Conservation (phyloP, 2,888 invertebrate species). For the Trachelus troglodyta region DNA sequence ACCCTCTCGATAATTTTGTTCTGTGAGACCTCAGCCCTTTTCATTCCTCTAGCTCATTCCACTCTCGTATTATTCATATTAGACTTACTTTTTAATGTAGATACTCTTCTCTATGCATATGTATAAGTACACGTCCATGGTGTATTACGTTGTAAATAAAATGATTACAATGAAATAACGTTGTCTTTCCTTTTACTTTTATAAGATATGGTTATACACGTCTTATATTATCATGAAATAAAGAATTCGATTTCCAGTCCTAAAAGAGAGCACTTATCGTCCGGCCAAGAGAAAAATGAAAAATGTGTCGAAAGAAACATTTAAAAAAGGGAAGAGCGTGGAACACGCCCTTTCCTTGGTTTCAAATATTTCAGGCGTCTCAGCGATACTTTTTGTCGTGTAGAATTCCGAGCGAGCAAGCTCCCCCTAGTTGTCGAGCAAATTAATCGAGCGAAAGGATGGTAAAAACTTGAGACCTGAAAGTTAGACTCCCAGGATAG, state of each 20-base stretch:
- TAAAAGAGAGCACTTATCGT: background rate
- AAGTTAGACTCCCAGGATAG: background rate
- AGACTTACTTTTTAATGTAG: background rate
- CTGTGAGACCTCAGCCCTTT: background rate
- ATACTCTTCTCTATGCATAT: background rate
- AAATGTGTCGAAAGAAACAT: background rate
- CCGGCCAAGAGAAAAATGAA: background rate
- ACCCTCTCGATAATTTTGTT: background rate
- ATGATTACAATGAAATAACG: background rate
- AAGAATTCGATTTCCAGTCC: background rate
- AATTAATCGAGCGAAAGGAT: conserved; percentile 10
- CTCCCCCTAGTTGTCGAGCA: background rate
- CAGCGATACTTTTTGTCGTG: background rate
- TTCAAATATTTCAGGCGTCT: background rate
- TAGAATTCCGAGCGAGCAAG: background rate
- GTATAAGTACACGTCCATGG: background rate
- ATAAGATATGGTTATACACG: background rate
- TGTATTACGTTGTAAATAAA: background rate
- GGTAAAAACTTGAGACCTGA: background rate
- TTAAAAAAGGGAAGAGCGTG: background rate
- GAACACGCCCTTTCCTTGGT: background rate
- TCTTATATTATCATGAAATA: background rate
- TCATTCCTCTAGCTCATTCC: background rate
- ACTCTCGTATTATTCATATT: background rate
- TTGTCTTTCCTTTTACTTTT: background rate